These are phyloP conservation scores for Tangara arthus DNA, from an alignment of 2,797 vertebrate species.

Conservation along the genomic window DNA sequence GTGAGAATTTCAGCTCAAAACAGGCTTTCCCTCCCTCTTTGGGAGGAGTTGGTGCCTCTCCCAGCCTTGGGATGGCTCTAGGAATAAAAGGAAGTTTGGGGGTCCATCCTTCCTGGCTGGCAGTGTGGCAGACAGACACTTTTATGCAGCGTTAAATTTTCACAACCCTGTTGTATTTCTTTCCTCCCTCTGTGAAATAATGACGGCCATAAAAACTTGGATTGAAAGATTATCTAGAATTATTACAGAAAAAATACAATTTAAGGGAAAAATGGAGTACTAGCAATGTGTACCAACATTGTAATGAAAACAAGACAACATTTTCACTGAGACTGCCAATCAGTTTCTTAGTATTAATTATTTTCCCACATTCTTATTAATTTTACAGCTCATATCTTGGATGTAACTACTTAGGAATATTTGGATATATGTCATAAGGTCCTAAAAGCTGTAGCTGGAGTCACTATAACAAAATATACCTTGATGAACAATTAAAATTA, in stretches of 20 bases:
- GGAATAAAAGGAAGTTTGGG: background rate
- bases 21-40: accelerated
- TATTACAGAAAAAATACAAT: background rate
- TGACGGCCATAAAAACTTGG: background rate
- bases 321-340: background rate
- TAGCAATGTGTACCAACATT: background rate
- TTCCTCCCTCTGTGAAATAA: background rate
- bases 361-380: background rate
- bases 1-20: background rate
- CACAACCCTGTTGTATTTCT: background rate
- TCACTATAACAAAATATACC: background rate
- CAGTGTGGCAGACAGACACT: background rate
- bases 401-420: background rate
- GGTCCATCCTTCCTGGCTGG: background rate
- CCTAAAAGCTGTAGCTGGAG: background rate
- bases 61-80: background rate
- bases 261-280: background rate
- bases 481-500: background rate
- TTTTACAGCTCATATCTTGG: background rate
- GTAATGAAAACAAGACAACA: background rate
- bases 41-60: background rate
- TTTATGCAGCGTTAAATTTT: background rate
- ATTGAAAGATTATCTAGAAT: background rate
- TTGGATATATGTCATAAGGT: background rate
- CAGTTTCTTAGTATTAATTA: background rate